phyloP scores from a whole-genome alignment of 2,888 invertebrate species.

The Drosophila pullipes region DNA sequence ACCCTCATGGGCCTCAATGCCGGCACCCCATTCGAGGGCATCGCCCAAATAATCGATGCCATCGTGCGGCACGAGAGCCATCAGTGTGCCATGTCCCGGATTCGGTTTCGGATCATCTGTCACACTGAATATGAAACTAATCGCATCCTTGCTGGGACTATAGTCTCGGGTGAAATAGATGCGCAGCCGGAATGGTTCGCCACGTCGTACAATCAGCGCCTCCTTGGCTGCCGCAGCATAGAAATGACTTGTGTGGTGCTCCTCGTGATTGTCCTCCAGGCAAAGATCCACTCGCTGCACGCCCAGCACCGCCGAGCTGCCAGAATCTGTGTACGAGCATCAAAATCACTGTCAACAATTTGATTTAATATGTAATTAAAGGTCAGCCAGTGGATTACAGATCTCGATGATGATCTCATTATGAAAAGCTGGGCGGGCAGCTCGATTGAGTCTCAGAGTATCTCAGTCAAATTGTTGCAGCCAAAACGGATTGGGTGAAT shows the following conservation, averaged over 20 bases:
- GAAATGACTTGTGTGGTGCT: constrained; percentile 92
- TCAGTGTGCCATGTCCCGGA: constrained; percentile 92
- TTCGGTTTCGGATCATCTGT: constrained; percentile 92
- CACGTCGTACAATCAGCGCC: constrained; percentile 92
- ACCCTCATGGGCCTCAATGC: constrained; percentile 89
- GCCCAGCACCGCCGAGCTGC: constrained; percentile 89
- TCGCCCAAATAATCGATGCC: constrained; percentile 88
- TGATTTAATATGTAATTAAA: not conserved
- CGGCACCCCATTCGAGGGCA: constrained; percentile 90
- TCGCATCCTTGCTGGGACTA: constrained; percentile 90
- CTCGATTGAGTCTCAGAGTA: constrained; percentile 23
- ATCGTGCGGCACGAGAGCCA: constrained; percentile 90
- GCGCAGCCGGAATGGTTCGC: constrained; percentile 90
- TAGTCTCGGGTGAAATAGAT: constrained; percentile 91
- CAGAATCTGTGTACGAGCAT: constrained; percentile 84
- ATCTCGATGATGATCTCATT: constrained; percentile 63
- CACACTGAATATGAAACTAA: constrained; percentile 93
- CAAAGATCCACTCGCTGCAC: constrained; percentile 91
- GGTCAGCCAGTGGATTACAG: constrained; percentile 6
- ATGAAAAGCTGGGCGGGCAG: constrained; percentile 10
- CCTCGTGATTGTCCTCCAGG: constrained; percentile 90
- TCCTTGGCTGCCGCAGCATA: constrained; percentile 86
- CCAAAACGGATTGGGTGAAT: constrained; percentile 44
- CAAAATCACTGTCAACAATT: not conserved
- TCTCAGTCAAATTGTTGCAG: constrained; percentile 29